These are phyloP conservation scores for Tenthredo livida DNA, from an alignment of 2,888 invertebrate species.

Conservation along the genomic window DNA sequence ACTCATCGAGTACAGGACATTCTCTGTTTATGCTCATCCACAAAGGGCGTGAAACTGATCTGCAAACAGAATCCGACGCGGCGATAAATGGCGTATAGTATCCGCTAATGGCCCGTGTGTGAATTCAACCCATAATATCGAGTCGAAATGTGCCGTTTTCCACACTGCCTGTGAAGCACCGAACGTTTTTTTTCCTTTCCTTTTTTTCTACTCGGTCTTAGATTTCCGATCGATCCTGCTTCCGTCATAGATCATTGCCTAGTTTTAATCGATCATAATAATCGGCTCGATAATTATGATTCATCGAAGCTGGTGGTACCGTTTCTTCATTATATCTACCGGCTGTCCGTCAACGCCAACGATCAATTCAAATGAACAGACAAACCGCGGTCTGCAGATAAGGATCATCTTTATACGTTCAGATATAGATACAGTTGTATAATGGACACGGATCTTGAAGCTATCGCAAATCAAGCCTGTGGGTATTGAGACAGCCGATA, in stretches of 20 bases:
- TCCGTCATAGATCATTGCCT: slow-evolving; percentile 10
- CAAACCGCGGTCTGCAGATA: slow-evolving; percentile 10
- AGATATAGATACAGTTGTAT: background rate
- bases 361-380: slow-evolving; percentile 1
- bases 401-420: background rate
- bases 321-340: background rate
- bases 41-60: background rate
- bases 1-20: background rate
- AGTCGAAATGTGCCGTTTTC: background rate
- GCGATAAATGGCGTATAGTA: background rate
- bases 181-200: no score
- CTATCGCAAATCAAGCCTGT: background rate
- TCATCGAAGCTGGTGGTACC: background rate
- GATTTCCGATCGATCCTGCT: background rate
- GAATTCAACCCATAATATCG: background rate
- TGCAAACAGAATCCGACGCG: background rate
- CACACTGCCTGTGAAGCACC: background rate
- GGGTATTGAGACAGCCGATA: no score
- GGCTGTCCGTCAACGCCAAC: slow-evolving; percentile 31
- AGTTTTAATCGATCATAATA: slow-evolving; percentile 16
- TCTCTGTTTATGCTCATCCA: background rate
- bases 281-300: background rate
- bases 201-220: background rate
- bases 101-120: background rate
- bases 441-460: background rate